A percentile compares a stretch with the other conserved stretches of the same genome.
phyloP scores from a whole-genome alignment of 2,113 vertebrate genomes.

The Corythornis madagascariensis region DNA sequence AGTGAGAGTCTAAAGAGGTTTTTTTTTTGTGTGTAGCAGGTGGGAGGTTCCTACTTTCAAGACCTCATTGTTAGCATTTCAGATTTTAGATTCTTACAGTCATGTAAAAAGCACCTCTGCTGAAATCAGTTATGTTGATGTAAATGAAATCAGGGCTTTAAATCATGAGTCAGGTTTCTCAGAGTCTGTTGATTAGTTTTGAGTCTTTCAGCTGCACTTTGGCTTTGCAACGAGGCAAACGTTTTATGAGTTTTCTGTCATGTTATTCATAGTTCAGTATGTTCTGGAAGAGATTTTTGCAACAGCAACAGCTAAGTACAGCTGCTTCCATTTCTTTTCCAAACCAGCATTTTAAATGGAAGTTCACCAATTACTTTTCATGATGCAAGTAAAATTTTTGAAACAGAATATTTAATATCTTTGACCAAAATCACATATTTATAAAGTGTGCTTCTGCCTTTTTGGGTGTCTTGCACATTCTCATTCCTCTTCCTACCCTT shows the following conservation, averaged over 20 bases:
- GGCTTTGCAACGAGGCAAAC: neutral
- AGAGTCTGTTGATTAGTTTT: neutral
- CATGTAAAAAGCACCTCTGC: neutral
- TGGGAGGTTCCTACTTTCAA: neutral
- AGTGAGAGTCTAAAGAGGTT: neutral
- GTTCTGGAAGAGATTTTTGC: constrained; percentile 20
- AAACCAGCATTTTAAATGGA: neutral
- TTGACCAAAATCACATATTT: neutral
- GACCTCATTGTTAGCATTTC: neutral
- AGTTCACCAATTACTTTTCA: neutral
- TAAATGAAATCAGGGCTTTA: neutral
- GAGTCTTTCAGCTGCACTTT: neutral
- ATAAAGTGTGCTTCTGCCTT: neutral
- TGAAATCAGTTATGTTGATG: neutral
- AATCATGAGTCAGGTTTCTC: neutral
- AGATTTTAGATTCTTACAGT: neutral
- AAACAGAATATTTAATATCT: neutral
- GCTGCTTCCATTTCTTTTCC: neutral
- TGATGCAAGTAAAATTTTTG: neutral
- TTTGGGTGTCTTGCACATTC: constrained; percentile 3
- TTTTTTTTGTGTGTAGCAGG: neutral
- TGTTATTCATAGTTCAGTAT: neutral
- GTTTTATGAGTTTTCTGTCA: neutral
- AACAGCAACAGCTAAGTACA: neutral
- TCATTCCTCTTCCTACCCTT: neutral